A percentile compares a stretch with the other conserved stretches of the same genome.
Evolutionary conservation across 2,888 invertebrate genomes (phyloP).

Genomic region (Rhagophthalmus giganteus): DNA sequence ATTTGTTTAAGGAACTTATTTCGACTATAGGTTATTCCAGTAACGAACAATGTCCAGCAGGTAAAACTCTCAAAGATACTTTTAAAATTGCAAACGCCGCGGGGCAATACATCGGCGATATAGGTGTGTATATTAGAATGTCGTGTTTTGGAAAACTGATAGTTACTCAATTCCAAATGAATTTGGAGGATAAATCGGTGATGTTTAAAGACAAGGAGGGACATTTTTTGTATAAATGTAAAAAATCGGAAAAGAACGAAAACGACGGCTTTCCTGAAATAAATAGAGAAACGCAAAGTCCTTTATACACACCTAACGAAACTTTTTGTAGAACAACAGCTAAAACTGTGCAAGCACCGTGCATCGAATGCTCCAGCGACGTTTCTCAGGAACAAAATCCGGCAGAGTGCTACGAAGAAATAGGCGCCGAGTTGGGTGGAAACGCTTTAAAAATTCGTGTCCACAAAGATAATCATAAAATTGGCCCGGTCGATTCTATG

Average conservation of each 20-base stretch:
- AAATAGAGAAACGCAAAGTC: not conserved
- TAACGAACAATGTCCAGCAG: constrained; percentile 56
- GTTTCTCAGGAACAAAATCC: not conserved
- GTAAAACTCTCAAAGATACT: constrained; percentile 64
- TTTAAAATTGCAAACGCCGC: constrained; percentile 60
- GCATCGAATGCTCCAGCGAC: no score
- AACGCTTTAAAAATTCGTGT: constrained; percentile 12
- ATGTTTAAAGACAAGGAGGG: constrained; percentile 55
- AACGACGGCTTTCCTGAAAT: no score
- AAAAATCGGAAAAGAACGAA: no score
- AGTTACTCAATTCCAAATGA: constrained; percentile 67
- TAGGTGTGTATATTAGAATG: constrained; percentile 64
- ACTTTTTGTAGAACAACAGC: no score
- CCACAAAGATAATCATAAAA: constrained; percentile 3
- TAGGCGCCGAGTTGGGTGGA: constrained; percentile 11
- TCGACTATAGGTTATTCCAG: constrained; percentile 49
- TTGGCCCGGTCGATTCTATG: not conserved
- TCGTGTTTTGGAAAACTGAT: constrained; percentile 69
- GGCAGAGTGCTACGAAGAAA: constrained; percentile 6
- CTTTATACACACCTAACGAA: not conserved
- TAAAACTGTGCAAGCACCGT: no score
- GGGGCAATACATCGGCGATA: constrained; percentile 60
- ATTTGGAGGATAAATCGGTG: constrained; percentile 52
- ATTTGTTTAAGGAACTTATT: constrained; percentile 63
- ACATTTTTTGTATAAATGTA: constrained; percentile 51